These are phyloP conservation scores for Reticulitermes lucifugus DNA, from an alignment of 2,888 invertebrate species.

Conservation along the genomic window DNA sequence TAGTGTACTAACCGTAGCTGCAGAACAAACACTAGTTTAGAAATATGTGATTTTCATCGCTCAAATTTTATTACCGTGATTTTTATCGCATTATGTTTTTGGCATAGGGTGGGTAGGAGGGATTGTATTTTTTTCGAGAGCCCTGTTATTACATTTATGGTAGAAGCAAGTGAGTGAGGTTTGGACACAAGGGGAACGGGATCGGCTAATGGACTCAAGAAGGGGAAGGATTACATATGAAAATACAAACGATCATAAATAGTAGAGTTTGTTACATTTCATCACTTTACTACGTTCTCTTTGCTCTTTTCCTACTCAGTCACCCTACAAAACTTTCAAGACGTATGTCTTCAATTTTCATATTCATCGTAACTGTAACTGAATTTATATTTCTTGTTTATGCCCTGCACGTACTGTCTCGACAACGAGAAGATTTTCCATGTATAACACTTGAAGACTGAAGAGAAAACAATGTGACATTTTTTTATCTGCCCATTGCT, in stretches of 20 bases:
- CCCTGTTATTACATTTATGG: slow-evolving; percentile 34
- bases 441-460: too few species aligned
- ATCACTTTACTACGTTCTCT: background rate
- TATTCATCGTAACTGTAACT: too few species aligned
- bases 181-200: slow-evolving; percentile 20
- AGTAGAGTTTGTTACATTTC: slow-evolving; percentile 14
- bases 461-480: too few species aligned
- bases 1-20: background rate
- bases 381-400: too few species aligned
- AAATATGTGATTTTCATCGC: slow-evolving; percentile 18
- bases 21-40: background rate
- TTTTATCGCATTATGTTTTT: slow-evolving; percentile 38
- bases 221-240: background rate
- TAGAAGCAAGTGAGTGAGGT: slow-evolving; percentile 28
- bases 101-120: background rate
- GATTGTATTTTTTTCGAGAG: background rate
- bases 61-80: slow-evolving; percentile 32
- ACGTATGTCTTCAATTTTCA: background rate
- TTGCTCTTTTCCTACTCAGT: background rate
- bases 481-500: too few species aligned
- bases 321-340: background rate
- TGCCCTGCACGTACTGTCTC: too few species aligned
- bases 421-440: too few species aligned
- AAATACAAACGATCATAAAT: slow-evolving; percentile 8
- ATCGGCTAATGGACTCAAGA: background rate